Evolutionary conservation across 2,888 invertebrate species (phyloP).

Genomic region (Pomacea canaliculata): DNA sequence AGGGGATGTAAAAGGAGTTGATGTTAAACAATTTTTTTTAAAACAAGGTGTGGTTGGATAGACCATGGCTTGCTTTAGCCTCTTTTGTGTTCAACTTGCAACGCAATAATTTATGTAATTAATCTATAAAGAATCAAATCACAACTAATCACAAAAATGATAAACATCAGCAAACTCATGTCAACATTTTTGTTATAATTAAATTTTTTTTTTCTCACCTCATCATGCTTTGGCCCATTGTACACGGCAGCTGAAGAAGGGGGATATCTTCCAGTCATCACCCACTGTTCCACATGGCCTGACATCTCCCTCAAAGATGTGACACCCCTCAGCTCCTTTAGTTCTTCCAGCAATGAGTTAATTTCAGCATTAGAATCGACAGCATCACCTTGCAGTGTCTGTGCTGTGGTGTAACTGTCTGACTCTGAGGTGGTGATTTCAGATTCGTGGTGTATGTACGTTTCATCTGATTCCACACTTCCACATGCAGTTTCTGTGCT

Average conservation of each 20-base stretch:
- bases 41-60: too few species aligned
- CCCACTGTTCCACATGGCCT: conserved; percentile 32
- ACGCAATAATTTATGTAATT: too few species aligned
- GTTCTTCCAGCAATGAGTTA: conserved; percentile 30
- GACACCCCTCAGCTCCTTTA: conserved; percentile 35
- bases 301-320: conserved; percentile 36
- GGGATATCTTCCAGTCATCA: conserved; percentile 32
- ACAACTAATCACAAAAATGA: too few species aligned
- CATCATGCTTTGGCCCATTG: background rate
- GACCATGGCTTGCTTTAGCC: too few species aligned
- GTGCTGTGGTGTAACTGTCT: conserved; percentile 21
- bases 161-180: too few species aligned
- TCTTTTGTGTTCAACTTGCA: too few species aligned
- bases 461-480: conserved; percentile 29
- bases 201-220: background rate
- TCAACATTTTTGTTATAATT: too few species aligned
- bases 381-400: background rate
- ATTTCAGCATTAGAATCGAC: background rate
- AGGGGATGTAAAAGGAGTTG: too few species aligned
- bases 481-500: background rate
- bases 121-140: too few species aligned
- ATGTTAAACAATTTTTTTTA: too few species aligned
- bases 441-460: conserved; percentile 28
- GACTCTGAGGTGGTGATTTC: background rate
- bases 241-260: background rate